Conservation (phyloP, 2,888 invertebrate species). For the Selenia dentaria region DNA sequence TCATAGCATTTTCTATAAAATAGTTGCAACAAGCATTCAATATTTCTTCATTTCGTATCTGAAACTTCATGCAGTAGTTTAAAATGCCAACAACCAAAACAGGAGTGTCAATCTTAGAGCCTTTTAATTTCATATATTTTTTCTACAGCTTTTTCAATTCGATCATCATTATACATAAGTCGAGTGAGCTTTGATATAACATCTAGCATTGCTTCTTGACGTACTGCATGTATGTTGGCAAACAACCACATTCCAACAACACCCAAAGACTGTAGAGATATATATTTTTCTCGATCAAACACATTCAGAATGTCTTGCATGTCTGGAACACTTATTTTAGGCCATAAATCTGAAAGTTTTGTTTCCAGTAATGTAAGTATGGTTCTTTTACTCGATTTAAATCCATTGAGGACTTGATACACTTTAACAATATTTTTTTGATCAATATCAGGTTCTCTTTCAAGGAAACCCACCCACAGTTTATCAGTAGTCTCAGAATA, state of each 20-base stretch:
- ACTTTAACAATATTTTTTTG: conserved; percentile 83
- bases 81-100: conserved; percentile 85
- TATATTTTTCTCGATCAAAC: conserved; percentile 65
- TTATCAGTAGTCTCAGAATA: conserved; percentile 85
- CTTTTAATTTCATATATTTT: conserved; percentile 85
- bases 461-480: conserved; percentile 87
- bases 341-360: conserved; percentile 83
- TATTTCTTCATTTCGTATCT: conserved; percentile 82
- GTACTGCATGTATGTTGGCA: conserved; percentile 84
- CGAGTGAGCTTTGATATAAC: conserved; percentile 81
- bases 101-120: conserved; percentile 69
- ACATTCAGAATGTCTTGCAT: conserved; percentile 78
- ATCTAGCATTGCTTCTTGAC: conserved; percentile 82
- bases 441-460: conserved; percentile 82
- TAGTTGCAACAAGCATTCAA: conserved; percentile 84
- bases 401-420: conserved; percentile 81
- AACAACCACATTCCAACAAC: conserved; percentile 83
- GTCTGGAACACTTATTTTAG: conserved; percentile 71
- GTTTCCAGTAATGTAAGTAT: conserved; percentile 84
- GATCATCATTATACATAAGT: conserved; percentile 81
- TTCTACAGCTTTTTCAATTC: conserved; percentile 85
- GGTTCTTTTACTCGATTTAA: conserved; percentile 85
- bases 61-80: conserved; percentile 85
- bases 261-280: conserved; percentile 67
- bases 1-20: conserved; percentile 72